phyloP scores from a whole-genome alignment of 2,888 invertebrate species.

The Melinaea menophilus region DNA sequence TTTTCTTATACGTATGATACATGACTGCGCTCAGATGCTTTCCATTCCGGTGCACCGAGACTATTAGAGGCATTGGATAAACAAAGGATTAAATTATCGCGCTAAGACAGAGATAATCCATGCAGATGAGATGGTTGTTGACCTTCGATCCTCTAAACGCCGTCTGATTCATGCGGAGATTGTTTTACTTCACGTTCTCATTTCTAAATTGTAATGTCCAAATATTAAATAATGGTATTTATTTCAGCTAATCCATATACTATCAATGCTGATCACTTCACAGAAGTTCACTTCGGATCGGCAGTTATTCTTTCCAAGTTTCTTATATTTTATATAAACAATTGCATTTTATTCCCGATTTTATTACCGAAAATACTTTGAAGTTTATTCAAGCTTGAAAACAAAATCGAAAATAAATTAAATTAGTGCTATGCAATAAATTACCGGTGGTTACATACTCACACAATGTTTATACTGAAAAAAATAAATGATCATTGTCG shows the following conservation, averaged over 20 bases:
- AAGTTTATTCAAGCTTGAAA: conserved; percentile 31
- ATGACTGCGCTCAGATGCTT: conserved; percentile 60
- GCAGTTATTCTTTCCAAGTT: background rate
- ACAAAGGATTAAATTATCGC: conserved; percentile 75
- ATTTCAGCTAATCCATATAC: too few relatives aligned
- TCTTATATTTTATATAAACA: conserved; percentile 15
- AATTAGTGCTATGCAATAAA: conserved; percentile 28
- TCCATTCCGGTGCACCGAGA: conserved; percentile 60
- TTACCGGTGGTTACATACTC: conserved; percentile 29
- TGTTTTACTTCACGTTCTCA: conserved; percentile 16
- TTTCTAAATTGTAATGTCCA: background rate
- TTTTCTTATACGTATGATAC: conserved; percentile 74
- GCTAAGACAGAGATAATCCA: conserved; percentile 72
- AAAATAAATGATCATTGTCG: conserved; percentile 28
- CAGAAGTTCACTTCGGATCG: background rate
- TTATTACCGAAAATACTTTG: conserved; percentile 28
- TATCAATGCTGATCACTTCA: background rate
- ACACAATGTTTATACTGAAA: conserved; percentile 27
- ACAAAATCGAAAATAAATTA: conserved; percentile 30
- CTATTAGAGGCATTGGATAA: conserved; percentile 74
- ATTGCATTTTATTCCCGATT: conserved; percentile 23
- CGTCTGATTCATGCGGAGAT: conserved; percentile 34
- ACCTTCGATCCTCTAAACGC: conserved; percentile 55
- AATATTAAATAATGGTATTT: too few relatives aligned
- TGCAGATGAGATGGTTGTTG: conserved; percentile 73